Conservation (phyloP, 2,113 vertebrate genomes). For the zebrafish (Danio rerio) region GRCz12tu NC_133196.1:29590001-29590500, state of each 20-base stretch:
- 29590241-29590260: conserved; percentile 49
- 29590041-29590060: conserved; percentile 29
- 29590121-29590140: conserved; percentile 51
- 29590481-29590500: neutral
- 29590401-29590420: neutral
- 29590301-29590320: conserved; percentile 33
- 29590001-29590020: neutral
- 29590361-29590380: neutral
- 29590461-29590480: neutral
- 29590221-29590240: conserved; percentile 46
- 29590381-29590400: conserved; percentile 23
- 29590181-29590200: conserved; percentile 52
- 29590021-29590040: conserved; percentile 67
- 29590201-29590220: conserved; percentile 59
- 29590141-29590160: conserved; percentile 33
- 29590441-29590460: neutral
- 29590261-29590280: conserved; percentile 29
- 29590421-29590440: conserved; percentile 1
- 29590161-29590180: conserved; percentile 53
- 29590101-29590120: conserved; percentile 46
- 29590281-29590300: conserved; percentile 42
- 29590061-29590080: conserved; percentile 50
- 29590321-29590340: conserved; percentile 27
- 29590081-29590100: conserved; percentile 33
- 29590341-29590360: neutral